Evolutionary conservation across 2,888 invertebrate genomes (phyloP).

Genomic region (Aquatica leii): DNA sequence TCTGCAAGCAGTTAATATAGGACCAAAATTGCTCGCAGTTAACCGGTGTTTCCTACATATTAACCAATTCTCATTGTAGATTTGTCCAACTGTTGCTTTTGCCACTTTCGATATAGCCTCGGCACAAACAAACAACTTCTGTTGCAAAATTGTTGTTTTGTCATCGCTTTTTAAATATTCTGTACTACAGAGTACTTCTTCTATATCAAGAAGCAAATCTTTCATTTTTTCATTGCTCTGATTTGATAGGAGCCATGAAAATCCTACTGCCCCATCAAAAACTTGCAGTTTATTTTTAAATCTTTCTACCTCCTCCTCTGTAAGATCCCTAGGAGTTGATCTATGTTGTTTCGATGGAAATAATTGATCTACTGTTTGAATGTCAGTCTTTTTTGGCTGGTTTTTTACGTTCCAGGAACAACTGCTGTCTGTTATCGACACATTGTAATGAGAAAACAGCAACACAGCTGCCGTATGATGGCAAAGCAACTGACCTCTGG

Average conservation of each 20-base stretch:
- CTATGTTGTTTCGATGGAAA: background rate
- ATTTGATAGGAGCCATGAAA: background rate
- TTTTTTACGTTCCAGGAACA: background rate
- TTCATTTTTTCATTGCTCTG: background rate
- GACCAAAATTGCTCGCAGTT: slow-evolving; percentile 22
- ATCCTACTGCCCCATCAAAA: background rate
- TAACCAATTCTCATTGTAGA: slow-evolving; percentile 11
- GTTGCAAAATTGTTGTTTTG: background rate
- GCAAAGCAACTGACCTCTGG: background rate
- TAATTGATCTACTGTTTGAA: background rate
- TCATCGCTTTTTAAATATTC: background rate
- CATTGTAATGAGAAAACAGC: slow-evolving; percentile 6
- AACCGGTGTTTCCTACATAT: slow-evolving; percentile 9
- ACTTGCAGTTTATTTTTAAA: background rate
- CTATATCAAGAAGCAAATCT: background rate
- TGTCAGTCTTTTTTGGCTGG: background rate
- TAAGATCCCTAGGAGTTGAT: background rate
- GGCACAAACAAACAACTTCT: background rate
- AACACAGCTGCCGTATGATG: slow-evolving; percentile 5
- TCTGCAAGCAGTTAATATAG: slow-evolving; percentile 3
- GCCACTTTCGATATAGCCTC: background rate
- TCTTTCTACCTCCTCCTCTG: background rate
- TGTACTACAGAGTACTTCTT: background rate
- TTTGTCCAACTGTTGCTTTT: background rate
- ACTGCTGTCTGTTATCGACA: background rate